A percentile compares a stretch with the other conserved stretches of the same genome.
These are phyloP conservation scores for Temnothorax curvispinosus DNA, from an alignment of 1,140 invertebrate species.

Conservation along the genomic window DNA sequence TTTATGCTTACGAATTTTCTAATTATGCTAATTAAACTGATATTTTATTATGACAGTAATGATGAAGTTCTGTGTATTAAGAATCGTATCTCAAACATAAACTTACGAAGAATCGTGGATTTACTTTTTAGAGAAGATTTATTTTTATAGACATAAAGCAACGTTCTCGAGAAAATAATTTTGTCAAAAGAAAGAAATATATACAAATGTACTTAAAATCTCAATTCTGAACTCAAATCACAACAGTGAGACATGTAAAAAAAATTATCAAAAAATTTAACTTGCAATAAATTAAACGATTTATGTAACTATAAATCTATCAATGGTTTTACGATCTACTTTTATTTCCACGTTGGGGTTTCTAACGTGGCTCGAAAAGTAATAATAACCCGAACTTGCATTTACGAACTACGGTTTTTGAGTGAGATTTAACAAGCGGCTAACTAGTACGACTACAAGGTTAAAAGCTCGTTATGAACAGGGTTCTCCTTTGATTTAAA, in stretches of 20 bases:
- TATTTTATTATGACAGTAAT: neutral
- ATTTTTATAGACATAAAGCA: neutral
- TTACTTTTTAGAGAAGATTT: neutral
- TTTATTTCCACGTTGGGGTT: neutral
- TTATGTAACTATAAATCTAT: neutral
- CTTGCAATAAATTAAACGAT: neutral
- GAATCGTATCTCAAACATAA: neutral
- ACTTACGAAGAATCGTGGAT: neutral
- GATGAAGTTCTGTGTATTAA: neutral
- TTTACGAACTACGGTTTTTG: neutral
- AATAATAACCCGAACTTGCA: neutral
- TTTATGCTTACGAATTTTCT: neutral
- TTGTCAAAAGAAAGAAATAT: neutral
- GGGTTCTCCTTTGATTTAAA: neutral
- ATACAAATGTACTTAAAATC: neutral
- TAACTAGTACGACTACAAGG: neutral
- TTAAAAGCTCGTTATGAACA: conserved; percentile 17
- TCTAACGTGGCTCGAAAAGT: neutral
- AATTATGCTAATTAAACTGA: neutral
- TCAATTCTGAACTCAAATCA: neutral
- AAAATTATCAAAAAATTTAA: neutral
- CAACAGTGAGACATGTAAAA: neutral
- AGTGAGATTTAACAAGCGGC: conserved; percentile 18
- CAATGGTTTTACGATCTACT: neutral
- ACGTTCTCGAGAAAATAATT: neutral